A percentile compares a stretch with the other conserved stretches of the same genome.
phyloP scores from a whole-genome alignment of 2,888 invertebrate species.

The Parnassius glacialis region DNA sequence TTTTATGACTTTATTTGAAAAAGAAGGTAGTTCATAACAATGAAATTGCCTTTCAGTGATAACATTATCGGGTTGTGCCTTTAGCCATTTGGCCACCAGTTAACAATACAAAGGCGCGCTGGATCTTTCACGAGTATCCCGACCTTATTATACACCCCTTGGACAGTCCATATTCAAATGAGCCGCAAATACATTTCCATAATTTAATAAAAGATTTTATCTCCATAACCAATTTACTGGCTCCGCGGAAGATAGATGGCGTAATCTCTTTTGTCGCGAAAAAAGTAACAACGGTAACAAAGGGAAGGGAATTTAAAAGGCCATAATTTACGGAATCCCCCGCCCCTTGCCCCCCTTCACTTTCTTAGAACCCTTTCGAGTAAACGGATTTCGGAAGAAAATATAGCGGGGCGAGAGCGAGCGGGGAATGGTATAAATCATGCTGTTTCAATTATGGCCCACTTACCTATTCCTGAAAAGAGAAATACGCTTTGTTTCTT shows the following conservation, averaged over 20 bases:
- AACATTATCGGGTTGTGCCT: background rate
- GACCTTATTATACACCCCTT: constrained; percentile 21
- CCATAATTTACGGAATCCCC: constrained; percentile 56
- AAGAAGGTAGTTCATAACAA: background rate
- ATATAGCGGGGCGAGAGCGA: constrained; percentile 32
- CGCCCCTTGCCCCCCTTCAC: constrained; percentile 31
- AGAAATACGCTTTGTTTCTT: constrained; percentile 29
- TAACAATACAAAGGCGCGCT: constrained; percentile 8
- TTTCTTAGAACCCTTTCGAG: constrained; percentile 49
- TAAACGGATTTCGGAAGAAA: constrained; percentile 30
- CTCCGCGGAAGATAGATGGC: constrained; percentile 59
- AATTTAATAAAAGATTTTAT: constrained; percentile 41
- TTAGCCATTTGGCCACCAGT: constrained; percentile 2
- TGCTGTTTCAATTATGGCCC: constrained; percentile 63
- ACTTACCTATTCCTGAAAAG: constrained; percentile 42
- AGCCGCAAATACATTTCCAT: constrained; percentile 29
- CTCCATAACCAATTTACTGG: constrained; percentile 51
- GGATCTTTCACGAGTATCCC: constrained; percentile 6
- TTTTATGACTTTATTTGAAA: no score
- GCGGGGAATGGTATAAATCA: constrained; percentile 54
- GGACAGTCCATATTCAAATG: constrained; percentile 28
- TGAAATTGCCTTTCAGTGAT: background rate
- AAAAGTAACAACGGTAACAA: constrained; percentile 67
- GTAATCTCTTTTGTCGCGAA: constrained; percentile 70
- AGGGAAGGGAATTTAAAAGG: constrained; percentile 72